A percentile compares a stretch with the other conserved stretches of the same genome.
Conservation (phyloP, 1,140 invertebrate species). For the Formica exsecta region DNA sequence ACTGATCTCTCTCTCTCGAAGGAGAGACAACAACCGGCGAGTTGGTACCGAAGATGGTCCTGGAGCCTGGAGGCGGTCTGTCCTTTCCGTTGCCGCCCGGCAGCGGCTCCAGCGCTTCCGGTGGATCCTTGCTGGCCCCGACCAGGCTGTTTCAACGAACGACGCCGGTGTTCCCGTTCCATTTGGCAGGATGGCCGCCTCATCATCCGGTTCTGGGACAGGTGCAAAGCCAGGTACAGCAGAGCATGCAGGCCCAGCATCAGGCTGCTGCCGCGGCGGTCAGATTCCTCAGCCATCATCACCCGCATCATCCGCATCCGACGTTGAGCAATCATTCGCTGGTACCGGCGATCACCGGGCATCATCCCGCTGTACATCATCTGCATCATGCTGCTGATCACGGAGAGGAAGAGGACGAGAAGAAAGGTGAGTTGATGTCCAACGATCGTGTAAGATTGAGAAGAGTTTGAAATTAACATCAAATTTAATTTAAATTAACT, state of each 20-base stretch:
- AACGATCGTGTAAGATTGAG: neutral
- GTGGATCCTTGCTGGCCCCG: conserved; percentile 82
- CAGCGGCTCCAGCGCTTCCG: conserved; percentile 79
- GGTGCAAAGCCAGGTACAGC: conserved; percentile 84
- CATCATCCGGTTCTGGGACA: conserved; percentile 85
- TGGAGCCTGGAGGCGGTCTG: conserved; percentile 86
- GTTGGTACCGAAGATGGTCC: conserved; percentile 86
- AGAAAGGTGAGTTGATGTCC: conserved; percentile 82
- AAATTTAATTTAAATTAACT: neutral
- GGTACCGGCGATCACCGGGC: conserved; percentile 81
- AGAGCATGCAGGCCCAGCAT: conserved; percentile 84
- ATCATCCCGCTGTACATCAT: conserved; percentile 83
- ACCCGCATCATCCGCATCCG: conserved; percentile 84
- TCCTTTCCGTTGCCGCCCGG: conserved; percentile 86
- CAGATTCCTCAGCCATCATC: conserved; percentile 84
- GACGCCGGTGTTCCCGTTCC: conserved; percentile 85
- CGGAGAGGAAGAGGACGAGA: conserved; percentile 84
- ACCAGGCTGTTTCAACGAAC: conserved; percentile 84
- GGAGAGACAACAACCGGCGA: conserved; percentile 70
- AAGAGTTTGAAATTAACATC: neutral
- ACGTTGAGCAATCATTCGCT: conserved; percentile 83
- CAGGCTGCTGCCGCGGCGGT: conserved; percentile 83
- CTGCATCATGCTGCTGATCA: conserved; percentile 83
- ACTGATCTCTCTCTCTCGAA: conserved; percentile 66
- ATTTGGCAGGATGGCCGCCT: conserved; percentile 84